Percentiles rank a stretch among this genome's conserved stretches.
Evolutionary conservation across 2,888 invertebrate species (phyloP).

Genomic region (Dasypolia templi): DNA sequence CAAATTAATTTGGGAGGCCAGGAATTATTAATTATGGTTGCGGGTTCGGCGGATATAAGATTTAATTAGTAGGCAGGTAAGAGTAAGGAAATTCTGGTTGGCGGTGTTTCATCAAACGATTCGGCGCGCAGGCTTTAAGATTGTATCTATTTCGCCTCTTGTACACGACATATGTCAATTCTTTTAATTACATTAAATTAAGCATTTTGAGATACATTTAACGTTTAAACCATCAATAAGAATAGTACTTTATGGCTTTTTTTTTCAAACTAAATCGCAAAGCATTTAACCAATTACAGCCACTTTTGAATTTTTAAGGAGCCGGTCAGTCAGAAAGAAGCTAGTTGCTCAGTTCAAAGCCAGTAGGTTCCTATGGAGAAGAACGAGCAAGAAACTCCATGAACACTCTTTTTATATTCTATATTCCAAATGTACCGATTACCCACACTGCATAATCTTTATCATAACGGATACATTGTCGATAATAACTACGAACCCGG

Average conservation of each 20-base stretch:
- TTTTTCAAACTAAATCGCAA: not conserved
- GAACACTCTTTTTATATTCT: not conserved
- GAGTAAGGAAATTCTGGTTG: conserved; percentile 21
- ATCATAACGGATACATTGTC: not conserved
- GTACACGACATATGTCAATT: not conserved
- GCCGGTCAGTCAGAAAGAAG: not conserved
- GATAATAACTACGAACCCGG: not conserved
- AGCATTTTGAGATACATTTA: not conserved
- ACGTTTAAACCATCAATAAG: not conserved
- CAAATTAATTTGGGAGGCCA: conserved; percentile 52
- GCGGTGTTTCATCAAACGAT: conserved; percentile 29
- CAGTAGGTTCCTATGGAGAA: not conserved
- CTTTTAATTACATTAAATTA: not conserved
- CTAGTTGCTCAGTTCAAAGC: not conserved
- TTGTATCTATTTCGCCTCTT: not conserved
- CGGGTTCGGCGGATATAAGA: conserved; percentile 51
- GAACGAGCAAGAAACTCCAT: not conserved
- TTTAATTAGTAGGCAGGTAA: conserved; percentile 55
- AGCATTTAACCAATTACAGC: not conserved
- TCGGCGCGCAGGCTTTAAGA: not conserved
- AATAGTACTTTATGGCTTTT: not conserved
- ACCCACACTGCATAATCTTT: not conserved
- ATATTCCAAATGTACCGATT: not conserved
- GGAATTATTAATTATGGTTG: conserved; percentile 59
- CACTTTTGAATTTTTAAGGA: too few species aligned